phyloP scores from a whole-genome alignment of 2,888 invertebrate genomes.

The Noctua fimbriata region DNA sequence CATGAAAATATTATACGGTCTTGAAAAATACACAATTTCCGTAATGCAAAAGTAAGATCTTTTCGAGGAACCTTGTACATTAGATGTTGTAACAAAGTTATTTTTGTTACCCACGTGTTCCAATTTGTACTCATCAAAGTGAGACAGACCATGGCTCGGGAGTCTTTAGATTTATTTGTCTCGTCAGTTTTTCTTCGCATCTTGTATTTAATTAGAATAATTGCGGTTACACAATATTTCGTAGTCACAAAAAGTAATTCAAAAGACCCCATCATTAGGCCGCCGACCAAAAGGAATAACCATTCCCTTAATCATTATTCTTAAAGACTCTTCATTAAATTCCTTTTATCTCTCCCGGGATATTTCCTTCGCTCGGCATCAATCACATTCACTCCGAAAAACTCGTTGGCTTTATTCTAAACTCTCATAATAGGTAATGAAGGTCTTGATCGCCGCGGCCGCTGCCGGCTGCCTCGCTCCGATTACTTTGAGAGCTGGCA shows the following conservation, averaged over 20 bases:
- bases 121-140: constrained; percentile 44
- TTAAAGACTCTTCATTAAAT: constrained; percentile 91
- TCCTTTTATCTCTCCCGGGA: constrained; percentile 90
- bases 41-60: constrained; percentile 30
- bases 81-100: constrained; percentile 41
- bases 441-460: constrained; percentile 87
- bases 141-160: constrained; percentile 38
- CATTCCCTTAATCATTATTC: constrained; percentile 90
- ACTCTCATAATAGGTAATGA: constrained; percentile 91
- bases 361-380: constrained; percentile 89
- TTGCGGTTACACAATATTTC: constrained; percentile 82
- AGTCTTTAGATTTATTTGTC: constrained; percentile 47
- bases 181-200: constrained; percentile 57
- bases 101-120: constrained; percentile 46
- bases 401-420: constrained; percentile 90
- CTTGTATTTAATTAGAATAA: constrained; percentile 81
- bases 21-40: constrained; percentile 19
- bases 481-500: constrained; percentile 89
- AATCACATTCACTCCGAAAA: constrained; percentile 90
- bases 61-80: constrained; percentile 24
- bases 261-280: constrained; percentile 88
- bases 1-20: constrained; percentile 19
- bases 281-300: constrained; percentile 89
- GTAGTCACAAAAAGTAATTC: constrained; percentile 86
- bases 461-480: constrained; percentile 81